Conservation (phyloP, 2,797 vertebrate genomes). For the Todus mexicanus region DNA sequence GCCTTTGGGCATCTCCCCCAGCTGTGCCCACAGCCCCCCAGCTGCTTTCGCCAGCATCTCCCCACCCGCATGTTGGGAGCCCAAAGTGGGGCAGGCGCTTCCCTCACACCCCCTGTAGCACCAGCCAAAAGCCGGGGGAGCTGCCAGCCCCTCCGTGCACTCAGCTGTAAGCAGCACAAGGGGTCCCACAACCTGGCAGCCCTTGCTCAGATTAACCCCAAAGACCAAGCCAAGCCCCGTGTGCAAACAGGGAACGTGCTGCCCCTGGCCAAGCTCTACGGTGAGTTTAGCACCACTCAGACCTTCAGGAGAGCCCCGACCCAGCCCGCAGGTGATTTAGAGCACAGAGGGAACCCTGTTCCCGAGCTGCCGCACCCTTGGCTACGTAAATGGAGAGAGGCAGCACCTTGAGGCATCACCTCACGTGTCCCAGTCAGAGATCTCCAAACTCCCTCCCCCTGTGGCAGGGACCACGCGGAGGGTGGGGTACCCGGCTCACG, state of each 20-base stretch:
- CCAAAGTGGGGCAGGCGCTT: not conserved
- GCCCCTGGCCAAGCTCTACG: fast-evolving
- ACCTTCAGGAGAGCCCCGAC: not conserved
- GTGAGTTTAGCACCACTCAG: not conserved
- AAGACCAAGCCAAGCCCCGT: fast-evolving
- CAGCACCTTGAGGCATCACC: not conserved
- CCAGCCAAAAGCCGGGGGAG: not conserved
- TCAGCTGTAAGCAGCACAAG: not conserved
- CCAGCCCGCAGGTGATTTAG: not conserved
- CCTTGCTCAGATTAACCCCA: fast-evolving
- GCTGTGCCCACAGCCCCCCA: not conserved
- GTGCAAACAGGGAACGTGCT: fast-evolving
- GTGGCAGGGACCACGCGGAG: fast-evolving
- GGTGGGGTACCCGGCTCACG: too few species aligned
- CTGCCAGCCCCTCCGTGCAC: fast-evolving
- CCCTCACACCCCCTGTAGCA: not conserved
- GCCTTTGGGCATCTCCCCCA: not conserved
- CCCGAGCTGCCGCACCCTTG: not conserved
- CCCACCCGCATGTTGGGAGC: fast-evolving
- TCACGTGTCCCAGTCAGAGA: fast-evolving
- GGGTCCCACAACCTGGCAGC: not conserved
- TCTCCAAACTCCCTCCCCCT: too few species aligned
- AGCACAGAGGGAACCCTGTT: not conserved
- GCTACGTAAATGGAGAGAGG: not conserved
- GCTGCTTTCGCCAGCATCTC: not conserved